Evolutionary conservation across 2,797 vertebrate genomes (phyloP).

Genomic region (Pelochelys cantorii): DNA sequence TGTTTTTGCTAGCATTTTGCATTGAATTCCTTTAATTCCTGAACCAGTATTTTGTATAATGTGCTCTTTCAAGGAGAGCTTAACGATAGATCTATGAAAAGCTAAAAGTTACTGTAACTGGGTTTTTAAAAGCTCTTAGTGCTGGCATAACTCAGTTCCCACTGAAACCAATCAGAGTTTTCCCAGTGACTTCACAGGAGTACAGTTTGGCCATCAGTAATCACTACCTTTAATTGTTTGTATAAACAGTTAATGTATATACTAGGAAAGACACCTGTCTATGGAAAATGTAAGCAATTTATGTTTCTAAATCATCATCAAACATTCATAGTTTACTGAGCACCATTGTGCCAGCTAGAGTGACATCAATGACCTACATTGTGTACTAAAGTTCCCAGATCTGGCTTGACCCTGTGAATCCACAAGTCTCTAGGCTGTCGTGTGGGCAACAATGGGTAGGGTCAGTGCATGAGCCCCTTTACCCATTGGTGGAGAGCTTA

Average conservation of each 20-base stretch:
- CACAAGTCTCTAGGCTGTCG: not conserved
- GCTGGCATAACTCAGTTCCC: not conserved
- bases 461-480: not conserved
- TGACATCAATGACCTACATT: not conserved
- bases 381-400: not conserved
- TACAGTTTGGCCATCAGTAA: not conserved
- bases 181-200: not conserved
- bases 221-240: not conserved
- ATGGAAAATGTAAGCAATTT: not conserved
- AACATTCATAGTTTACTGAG: not conserved
- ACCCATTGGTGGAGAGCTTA: not conserved
- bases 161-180: not conserved
- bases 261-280: not conserved
- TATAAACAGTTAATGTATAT: not conserved
- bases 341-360: not conserved
- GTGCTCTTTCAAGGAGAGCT: not conserved
- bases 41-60: not conserved
- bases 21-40: not conserved
- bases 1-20: conserved; percentile 9
- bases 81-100: not conserved
- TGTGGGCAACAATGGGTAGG: not conserved
- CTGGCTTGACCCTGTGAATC: not conserved
- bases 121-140: not conserved
- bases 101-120: not conserved
- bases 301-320: not conserved